Percentiles rank a stretch among this genome's conserved stretches.
Evolutionary conservation across 2,888 invertebrate genomes (phyloP).

Genomic region (Peribatodes rhomboidaria): DNA sequence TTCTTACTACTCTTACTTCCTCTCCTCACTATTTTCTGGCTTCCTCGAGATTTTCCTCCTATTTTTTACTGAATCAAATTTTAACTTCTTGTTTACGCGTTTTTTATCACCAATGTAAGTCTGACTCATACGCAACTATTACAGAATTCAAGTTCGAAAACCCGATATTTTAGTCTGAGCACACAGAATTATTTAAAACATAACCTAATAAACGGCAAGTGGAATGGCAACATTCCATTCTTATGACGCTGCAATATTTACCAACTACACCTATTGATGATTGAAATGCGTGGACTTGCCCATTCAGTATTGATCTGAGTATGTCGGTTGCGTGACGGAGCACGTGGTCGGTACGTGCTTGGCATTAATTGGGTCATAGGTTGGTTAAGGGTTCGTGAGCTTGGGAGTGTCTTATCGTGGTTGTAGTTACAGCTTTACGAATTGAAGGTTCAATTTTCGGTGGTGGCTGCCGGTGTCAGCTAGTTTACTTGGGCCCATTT

Average conservation of each 20-base stretch:
- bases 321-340: slow-evolving; percentile 54
- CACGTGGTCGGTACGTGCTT: slow-evolving; percentile 60
- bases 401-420: slow-evolving; percentile 42
- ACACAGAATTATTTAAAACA: slow-evolving; percentile 38
- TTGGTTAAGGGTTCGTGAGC: slow-evolving; percentile 41
- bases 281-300: slow-evolving; percentile 55
- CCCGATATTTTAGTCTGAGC: slow-evolving; percentile 36
- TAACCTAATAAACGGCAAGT: slow-evolving; percentile 52
- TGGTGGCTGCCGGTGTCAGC: background rate
- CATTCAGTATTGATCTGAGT: slow-evolving; percentile 65
- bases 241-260: slow-evolving; percentile 61
- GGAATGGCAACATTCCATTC: slow-evolving; percentile 57
- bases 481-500: no score
- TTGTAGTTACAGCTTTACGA: slow-evolving; percentile 18
- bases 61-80: background rate
- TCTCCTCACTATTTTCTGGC: no score
- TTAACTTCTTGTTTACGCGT: background rate
- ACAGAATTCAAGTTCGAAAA: slow-evolving; percentile 41
- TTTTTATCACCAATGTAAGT: background rate
- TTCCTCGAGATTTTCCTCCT: background rate
- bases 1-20: no score
- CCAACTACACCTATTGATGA: slow-evolving; percentile 61
- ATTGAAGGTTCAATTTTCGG: background rate
- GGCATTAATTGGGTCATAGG: slow-evolving; percentile 73
- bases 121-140: slow-evolving; percentile 34